phyloP scores from a whole-genome alignment of 1,140 invertebrate genomes.

The Hypothenemus hampei region DNA sequence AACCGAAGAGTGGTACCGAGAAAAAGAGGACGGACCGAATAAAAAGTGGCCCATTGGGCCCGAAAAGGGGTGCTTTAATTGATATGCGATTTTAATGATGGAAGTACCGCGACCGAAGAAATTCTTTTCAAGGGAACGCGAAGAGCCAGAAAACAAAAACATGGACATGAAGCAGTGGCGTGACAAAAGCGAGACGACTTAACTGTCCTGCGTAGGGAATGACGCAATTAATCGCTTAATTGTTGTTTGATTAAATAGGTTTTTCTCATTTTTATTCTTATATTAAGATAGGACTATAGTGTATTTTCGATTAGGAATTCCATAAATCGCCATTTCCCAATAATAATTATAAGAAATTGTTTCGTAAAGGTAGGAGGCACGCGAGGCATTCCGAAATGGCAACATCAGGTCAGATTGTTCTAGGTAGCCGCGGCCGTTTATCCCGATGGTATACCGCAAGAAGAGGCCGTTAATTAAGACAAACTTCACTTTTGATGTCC shows the following conservation, averaged over 20 bases:
- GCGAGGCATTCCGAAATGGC: background rate
- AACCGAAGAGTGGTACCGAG: background rate
- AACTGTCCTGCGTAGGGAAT: too few relatives aligned
- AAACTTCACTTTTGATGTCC: background rate
- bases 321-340: background rate
- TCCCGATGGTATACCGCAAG: background rate
- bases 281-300: too few relatives aligned
- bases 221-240: too few relatives aligned
- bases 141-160: too few relatives aligned
- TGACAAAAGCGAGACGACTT: too few relatives aligned
- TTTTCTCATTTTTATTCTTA: too few relatives aligned
- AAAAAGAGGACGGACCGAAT: background rate
- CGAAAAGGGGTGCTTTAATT: constrained; percentile 9
- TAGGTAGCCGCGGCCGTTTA: background rate
- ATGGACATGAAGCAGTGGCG: too few relatives aligned
- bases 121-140: too few relatives aligned
- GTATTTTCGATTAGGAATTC: too few relatives aligned
- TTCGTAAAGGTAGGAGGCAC: background rate
- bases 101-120: background rate
- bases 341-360: constrained; percentile 7
- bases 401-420: constrained; percentile 11
- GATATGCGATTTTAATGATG: constrained; percentile 18
- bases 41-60: constrained; percentile 12
- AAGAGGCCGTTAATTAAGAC: constrained; percentile 3
- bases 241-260: too few relatives aligned